These are phyloP conservation scores for Gymnodraco acuticeps DNA, from an alignment of 2,797 vertebrate species.

Conservation along the genomic window DNA sequence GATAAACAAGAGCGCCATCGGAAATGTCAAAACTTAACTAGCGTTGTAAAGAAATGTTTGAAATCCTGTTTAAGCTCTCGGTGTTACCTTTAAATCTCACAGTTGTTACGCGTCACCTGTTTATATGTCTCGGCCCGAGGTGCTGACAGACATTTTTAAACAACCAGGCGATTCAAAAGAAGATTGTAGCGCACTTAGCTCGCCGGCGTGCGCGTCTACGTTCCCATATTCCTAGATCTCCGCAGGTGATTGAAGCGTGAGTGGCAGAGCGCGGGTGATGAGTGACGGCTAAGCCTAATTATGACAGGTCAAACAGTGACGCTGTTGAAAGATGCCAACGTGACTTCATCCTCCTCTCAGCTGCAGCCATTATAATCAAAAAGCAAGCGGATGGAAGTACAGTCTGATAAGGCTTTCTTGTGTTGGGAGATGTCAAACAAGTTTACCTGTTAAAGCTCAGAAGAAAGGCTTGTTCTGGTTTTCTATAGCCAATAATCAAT, in stretches of 20 bases:
- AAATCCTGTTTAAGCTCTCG: conserved; percentile 47
- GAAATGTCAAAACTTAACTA: conserved; percentile 58
- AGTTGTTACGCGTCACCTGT: conserved; percentile 72
- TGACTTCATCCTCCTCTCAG: conserved; percentile 69
- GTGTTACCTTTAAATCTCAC: conserved; percentile 56
- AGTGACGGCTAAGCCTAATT: conserved; percentile 80
- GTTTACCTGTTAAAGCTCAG: conserved; percentile 51
- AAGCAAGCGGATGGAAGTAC: conserved; percentile 41
- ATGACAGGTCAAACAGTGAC: conserved; percentile 81
- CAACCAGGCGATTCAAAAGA: conserved; percentile 68
- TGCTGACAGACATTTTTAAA: conserved; percentile 72
- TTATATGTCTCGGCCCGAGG: conserved; percentile 62
- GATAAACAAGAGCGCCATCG: conserved; percentile 56
- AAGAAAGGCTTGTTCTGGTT: conserved; percentile 49
- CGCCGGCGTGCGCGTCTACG: conserved; percentile 42
- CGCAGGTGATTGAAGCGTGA: conserved; percentile 68
- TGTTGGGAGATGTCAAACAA: conserved; percentile 56
- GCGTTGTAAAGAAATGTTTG: conserved; percentile 30
- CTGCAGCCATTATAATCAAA: conserved; percentile 54
- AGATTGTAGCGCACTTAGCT: conserved; percentile 62
- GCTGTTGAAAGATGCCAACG: conserved; percentile 77
- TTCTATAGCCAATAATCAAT: conserved; percentile 38
- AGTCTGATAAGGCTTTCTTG: conserved; percentile 54
- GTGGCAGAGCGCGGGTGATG: conserved; percentile 71
- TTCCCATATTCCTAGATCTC: conserved; percentile 61